Base-by-base conservation (phyloP, 2,888 invertebrate species). In the Eristalinus sepulchralis region DNA sequence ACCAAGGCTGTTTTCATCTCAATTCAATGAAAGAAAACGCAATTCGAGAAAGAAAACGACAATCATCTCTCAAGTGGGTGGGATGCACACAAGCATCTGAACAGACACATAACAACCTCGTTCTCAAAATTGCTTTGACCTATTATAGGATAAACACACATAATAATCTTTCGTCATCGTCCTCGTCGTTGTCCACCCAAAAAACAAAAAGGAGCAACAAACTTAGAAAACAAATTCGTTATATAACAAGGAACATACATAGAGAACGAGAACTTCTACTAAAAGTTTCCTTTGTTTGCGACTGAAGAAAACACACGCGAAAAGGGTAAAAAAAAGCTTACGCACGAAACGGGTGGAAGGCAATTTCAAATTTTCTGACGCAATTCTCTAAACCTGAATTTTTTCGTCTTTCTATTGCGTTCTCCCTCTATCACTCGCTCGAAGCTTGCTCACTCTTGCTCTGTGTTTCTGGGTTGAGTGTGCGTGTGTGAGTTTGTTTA, bases 281-380 rank as follows among this genome's bases (percentile, higher is more conserved):
- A 36, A 75, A 9, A 57, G 17, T 76, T 80, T 80, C 68, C 84
- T 84, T 76, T 80, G 76, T 84, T 72, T 68, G 77, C 59, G 27
- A 36, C 27, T 17, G 63, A 67, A 31, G 59, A 77, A 57, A 31
- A 47, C n/a, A 47, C n/a, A 47, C 0, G 17, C 34, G 39, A 63
- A 75, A 55, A 36, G 68, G 71, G 67, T 55, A 39, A 39, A 47
- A 47, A 47, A 57, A 71, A 84, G 80, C 71, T 81, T 77, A 77
- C 80, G 80, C 68, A 72, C 62, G 68, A 57, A 73, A 63, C 60
- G 66, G 53, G 59, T 11, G 76, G 76, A 88, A 88, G 75, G 72
- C 70, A 82, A 84, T 88, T 88, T 89, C 88, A 89, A 89, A 88
- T 89, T 89, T 90, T 90, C 90, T 90, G 90, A 90, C 90, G 90